Evolutionary conservation across 2,888 invertebrate species (phyloP).

Genomic region (Anaspis maculata): DNA sequence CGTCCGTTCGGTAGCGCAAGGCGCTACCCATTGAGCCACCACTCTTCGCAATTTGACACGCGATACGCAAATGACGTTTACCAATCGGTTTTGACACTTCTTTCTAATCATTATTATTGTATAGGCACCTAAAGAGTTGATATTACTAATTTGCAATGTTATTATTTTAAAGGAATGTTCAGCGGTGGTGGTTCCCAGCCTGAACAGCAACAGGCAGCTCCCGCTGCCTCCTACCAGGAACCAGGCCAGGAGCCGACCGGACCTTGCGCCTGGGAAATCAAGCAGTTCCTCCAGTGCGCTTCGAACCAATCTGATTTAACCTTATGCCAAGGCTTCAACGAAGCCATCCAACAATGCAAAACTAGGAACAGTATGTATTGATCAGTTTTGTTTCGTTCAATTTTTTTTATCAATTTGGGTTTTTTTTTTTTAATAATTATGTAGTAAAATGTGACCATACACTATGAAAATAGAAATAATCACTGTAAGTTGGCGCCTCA

Average conservation of each 20-base stretch:
- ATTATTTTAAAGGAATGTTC: slow-evolving; percentile 52
- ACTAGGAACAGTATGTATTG: slow-evolving; percentile 57
- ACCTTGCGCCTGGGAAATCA: slow-evolving; percentile 90
- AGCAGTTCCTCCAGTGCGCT: slow-evolving; percentile 94
- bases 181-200: slow-evolving; percentile 43
- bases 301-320: slow-evolving; percentile 81
- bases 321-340: slow-evolving; percentile 95
- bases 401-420: too few species aligned
- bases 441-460: too few species aligned
- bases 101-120: slow-evolving; percentile 1
- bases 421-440: too few species aligned
- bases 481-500: too few species aligned
- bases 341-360: slow-evolving; percentile 94
- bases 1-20: too few species aligned
- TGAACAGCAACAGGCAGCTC: slow-evolving; percentile 34
- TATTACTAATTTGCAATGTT: neutral
- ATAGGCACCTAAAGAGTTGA: neutral
- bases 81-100: too few species aligned
- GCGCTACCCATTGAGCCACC: too few species aligned
- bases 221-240: slow-evolving; percentile 39
- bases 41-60: too few species aligned
- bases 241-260: slow-evolving; percentile 44
- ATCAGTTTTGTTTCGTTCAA: too few species aligned
- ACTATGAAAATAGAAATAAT: too few species aligned
- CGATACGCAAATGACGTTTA: too few species aligned